These are phyloP conservation scores for Hydroisotoma schaefferi DNA, from an alignment of 2,888 invertebrate species.

Conservation along the genomic window DNA sequence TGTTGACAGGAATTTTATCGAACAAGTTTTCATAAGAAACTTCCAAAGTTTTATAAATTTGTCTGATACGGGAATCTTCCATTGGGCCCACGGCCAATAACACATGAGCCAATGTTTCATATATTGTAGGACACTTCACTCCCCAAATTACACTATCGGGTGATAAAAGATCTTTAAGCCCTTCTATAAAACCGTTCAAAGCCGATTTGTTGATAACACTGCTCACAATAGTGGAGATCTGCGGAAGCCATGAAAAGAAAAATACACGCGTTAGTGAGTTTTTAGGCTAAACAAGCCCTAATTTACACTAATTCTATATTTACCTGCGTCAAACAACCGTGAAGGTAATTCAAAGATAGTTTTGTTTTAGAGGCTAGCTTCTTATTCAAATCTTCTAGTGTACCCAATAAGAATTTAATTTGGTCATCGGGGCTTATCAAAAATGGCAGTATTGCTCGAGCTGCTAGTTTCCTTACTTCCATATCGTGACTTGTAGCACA, in stretches of 20 bases:
- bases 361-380: background rate
- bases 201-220: background rate
- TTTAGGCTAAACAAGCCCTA: too few relatives aligned
- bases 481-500: slow-evolving; percentile 66
- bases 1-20: background rate
- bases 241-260: too few relatives aligned
- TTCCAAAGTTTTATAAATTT: background rate
- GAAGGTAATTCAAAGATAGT: slow-evolving; percentile 30
- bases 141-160: background rate
- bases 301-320: background rate
- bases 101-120: slow-evolving; percentile 23
- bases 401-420: slow-evolving; percentile 10
- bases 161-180: background rate
- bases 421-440: slow-evolving; percentile 33
- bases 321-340: slow-evolving; percentile 43
- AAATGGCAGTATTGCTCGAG: slow-evolving; percentile 45
- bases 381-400: slow-evolving; percentile 16
- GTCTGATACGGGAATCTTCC: background rate
- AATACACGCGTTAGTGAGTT: too few relatives aligned
- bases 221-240: too few relatives aligned
- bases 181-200: background rate
- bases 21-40: background rate
- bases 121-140: slow-evolving; percentile 21
- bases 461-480: slow-evolving; percentile 63
- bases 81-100: slow-evolving; percentile 5